Evolutionary conservation across 2,113 vertebrate species (phyloP).

Genomic region (Chrysemys picta): DNA sequence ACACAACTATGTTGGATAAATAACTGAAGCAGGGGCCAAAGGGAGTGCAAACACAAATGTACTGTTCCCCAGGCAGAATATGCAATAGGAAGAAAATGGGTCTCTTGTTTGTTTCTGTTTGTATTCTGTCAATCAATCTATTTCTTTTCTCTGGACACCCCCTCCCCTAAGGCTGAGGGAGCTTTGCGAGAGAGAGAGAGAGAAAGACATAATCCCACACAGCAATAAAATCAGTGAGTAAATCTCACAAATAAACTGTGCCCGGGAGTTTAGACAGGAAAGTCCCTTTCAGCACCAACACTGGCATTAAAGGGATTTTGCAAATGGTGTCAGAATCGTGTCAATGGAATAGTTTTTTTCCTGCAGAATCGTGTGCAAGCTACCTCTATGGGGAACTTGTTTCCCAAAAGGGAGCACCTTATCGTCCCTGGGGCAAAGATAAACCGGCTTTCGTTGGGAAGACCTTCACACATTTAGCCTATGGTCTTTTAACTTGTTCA

Average conservation of each 20-base stretch:
- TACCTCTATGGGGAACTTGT: neutral
- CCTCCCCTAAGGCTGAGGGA: rapidly evolving
- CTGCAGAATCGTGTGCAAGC: neutral
- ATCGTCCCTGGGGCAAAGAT: constrained; percentile 15
- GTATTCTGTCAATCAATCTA: constrained; percentile 5
- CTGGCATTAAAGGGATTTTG: neutral
- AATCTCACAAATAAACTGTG: neutral
- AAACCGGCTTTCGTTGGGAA: constrained; percentile 25
- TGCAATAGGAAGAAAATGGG: neutral
- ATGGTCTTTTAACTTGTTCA: constrained; percentile 28
- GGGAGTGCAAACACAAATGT: neutral
- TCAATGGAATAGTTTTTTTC: constrained; percentile 26
- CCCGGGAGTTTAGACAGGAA: neutral
- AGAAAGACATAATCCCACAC: rapidly evolving
- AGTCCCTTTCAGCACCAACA: neutral
- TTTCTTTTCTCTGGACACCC: neutral
- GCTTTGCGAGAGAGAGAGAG: rapidly evolving
- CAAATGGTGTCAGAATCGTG: neutral
- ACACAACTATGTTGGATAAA: constrained; percentile 10
- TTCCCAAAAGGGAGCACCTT: constrained; percentile 45
- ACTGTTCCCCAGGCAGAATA: neutral
- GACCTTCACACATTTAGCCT: constrained; percentile 24
- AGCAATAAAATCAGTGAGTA: rapidly evolving
- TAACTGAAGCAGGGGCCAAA: neutral
- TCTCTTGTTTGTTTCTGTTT: neutral